A percentile compares a stretch with the other conserved stretches of the same genome.
These are phyloP conservation scores for Drosophila oshimai DNA, from an alignment of 1,140 invertebrate species.

Conservation along the genomic window DNA sequence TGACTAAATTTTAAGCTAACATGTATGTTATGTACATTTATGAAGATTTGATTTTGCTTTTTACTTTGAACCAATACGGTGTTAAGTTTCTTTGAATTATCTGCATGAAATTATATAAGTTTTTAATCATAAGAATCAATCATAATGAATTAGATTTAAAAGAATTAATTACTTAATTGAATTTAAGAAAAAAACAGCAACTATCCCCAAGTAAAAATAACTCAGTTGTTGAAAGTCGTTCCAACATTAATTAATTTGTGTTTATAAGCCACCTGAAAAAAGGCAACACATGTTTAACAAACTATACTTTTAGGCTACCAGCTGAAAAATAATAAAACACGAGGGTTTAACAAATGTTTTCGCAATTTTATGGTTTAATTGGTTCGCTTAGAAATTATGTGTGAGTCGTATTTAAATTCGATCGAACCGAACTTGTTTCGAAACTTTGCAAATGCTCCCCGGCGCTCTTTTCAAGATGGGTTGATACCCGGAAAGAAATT, in stretches of 20 bases:
- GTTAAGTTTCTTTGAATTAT: too few species aligned
- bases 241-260: neutral
- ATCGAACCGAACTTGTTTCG: constrained; percentile 40
- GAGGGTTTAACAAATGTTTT: neutral
- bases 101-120: too few species aligned
- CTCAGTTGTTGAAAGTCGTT: too few species aligned
- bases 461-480: neutral
- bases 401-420: constrained; percentile 33
- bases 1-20: too few species aligned
- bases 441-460: constrained; percentile 49
- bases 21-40: too few species aligned
- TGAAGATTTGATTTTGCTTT: too few species aligned
- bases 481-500: constrained; percentile 53
- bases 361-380: constrained; percentile 18
- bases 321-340: neutral
- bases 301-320: constrained; percentile 27
- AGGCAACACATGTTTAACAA: neutral
- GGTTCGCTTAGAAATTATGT: constrained; percentile 17
- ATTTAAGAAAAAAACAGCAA: too few species aligned
- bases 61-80: too few species aligned
- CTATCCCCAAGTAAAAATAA: too few species aligned
- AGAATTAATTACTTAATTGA: too few species aligned
- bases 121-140: too few species aligned
- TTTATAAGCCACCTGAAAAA: constrained; percentile 1
- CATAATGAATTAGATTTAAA: too few species aligned